Evolutionary conservation across 2,888 invertebrate species (phyloP).

Genomic region (Aporophyla nigra): DNA sequence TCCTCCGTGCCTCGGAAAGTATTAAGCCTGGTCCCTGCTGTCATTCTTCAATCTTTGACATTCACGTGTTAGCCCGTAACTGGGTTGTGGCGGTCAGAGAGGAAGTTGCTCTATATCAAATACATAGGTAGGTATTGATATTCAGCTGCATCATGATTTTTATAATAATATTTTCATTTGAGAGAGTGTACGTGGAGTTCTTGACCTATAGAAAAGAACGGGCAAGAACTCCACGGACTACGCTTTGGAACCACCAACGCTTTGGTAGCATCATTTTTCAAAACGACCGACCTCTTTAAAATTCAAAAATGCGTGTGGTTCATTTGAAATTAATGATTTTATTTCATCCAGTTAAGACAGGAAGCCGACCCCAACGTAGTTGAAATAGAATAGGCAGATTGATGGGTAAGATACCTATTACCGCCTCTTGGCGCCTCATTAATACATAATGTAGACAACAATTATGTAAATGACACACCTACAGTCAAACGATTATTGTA

Average conservation of each 20-base stretch:
- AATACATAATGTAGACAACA: conserved; percentile 10
- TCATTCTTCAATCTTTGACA: not conserved
- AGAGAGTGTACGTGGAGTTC: no score
- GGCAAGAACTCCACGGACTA: no score
- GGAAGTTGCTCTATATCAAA: not conserved
- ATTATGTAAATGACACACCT: conserved; percentile 32
- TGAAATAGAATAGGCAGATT: not conserved
- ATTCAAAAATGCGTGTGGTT: no score
- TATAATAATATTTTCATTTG: no score
- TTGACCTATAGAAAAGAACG: no score
- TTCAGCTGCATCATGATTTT: not conserved
- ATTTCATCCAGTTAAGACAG: not conserved
- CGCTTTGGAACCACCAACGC: no score
- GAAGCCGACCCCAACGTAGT: not conserved
- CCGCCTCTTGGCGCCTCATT: not conserved
- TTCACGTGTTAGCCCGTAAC: no score
- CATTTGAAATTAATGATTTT: no score
- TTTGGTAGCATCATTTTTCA: no score
- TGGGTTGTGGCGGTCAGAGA: not conserved
- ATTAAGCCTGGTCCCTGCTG: not conserved
- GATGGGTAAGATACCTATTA: not conserved
- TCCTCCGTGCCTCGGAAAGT: not conserved
- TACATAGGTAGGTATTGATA: no score
- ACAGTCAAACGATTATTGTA: conserved; percentile 29
- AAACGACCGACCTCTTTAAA: no score